Evolutionary conservation across 2,797 vertebrate genomes (phyloP).

Genomic region (Eulemur coronatus): DNA sequence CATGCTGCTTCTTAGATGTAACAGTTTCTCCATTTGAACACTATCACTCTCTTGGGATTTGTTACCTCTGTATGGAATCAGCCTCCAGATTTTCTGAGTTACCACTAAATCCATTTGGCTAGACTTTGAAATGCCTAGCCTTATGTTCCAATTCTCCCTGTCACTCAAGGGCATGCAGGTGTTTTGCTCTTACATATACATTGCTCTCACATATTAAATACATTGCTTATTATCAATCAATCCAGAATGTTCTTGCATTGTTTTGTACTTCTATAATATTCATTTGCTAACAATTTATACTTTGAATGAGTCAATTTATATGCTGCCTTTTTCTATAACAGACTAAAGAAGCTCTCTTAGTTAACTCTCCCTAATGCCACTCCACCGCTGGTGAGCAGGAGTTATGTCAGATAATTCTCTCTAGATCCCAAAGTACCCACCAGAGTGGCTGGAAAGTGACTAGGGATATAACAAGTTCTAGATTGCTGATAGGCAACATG

Average conservation of each 20-base stretch:
- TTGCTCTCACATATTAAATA: background rate
- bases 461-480: background rate
- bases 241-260: background rate
- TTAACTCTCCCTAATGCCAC: background rate
- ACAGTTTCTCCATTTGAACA: background rate
- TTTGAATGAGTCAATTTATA: background rate
- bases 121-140: background rate
- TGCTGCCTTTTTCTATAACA: background rate
- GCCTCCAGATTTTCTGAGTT: background rate
- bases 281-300: background rate
- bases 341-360: background rate
- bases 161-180: background rate
- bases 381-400: background rate
- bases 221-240: background rate
- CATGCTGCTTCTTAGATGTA: background rate
- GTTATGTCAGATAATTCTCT: background rate
- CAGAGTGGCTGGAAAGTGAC: background rate
- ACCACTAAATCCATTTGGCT: background rate
- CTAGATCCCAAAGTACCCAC: background rate
- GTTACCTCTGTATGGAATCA: background rate
- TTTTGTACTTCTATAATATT: background rate
- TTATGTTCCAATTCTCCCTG: background rate
- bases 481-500: background rate
- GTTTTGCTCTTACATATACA: background rate
- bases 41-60: background rate